phyloP scores from a whole-genome alignment of 2,113 vertebrate species.

The Clarias gariepinus region DNA sequence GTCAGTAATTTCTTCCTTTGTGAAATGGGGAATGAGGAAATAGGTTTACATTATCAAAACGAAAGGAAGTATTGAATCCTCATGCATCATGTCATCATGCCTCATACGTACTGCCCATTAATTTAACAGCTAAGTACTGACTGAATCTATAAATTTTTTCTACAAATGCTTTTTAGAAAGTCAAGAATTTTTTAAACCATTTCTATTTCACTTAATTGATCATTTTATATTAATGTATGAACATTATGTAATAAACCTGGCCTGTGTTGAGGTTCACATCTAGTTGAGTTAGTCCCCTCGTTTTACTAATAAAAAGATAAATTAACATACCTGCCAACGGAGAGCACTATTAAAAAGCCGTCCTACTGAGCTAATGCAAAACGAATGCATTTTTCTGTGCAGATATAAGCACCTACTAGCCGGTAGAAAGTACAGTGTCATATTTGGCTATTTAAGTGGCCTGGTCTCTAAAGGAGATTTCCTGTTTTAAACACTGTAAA shows the following conservation, averaged over 20 bases:
- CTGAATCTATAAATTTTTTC: too few relatives aligned
- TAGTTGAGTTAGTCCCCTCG: background rate
- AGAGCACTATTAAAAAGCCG: background rate
- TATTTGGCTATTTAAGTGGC: background rate
- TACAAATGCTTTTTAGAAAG: background rate
- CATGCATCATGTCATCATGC: too few relatives aligned
- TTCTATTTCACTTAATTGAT: background rate
- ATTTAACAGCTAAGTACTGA: too few relatives aligned
- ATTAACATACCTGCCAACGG: background rate
- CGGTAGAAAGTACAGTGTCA: background rate
- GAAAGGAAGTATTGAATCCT: too few relatives aligned
- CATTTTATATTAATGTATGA: background rate
- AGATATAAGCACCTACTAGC: background rate
- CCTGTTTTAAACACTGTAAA: conserved; percentile 6
- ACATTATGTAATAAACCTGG: background rate
- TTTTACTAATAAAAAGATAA: background rate
- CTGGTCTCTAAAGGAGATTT: background rate
- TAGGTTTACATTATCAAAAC: too few relatives aligned
- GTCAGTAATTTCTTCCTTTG: too few relatives aligned
- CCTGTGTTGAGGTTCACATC: background rate
- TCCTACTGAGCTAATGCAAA: background rate
- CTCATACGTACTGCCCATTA: too few relatives aligned
- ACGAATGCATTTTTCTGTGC: background rate
- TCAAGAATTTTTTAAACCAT: too few relatives aligned
- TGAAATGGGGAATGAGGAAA: too few relatives aligned